phyloP scores from a whole-genome alignment of 2,888 invertebrate genomes.

The Brachylomia viminalis region DNA sequence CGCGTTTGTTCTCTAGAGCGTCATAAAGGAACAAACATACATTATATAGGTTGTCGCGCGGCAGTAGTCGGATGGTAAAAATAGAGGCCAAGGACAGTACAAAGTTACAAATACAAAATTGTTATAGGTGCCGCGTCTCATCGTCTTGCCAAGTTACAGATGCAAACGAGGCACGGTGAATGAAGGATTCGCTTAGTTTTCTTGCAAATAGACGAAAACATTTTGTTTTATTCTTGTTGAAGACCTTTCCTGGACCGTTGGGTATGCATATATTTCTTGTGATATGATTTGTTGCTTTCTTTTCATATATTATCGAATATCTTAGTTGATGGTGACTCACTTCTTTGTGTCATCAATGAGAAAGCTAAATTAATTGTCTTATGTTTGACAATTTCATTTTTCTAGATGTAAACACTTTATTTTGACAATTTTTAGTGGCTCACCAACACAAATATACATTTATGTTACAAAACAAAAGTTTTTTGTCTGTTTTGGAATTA shows the following conservation, averaged over 20 bases:
- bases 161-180: conserved; percentile 73
- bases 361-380: conserved; percentile 18
- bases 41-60: no score
- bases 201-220: conserved; percentile 79
- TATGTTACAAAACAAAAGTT: no score
- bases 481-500: neutral
- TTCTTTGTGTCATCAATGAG: conserved; percentile 56
- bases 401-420: conserved; percentile 1
- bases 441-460: neutral
- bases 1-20: no score
- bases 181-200: conserved; percentile 79
- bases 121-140: neutral
- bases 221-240: conserved; percentile 78
- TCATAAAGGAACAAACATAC: no score
- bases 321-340: conserved; percentile 56
- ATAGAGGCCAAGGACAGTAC: no score
- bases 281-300: conserved; percentile 76
- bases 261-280: conserved; percentile 70
- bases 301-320: conserved; percentile 58
- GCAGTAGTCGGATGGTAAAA: no score
- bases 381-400: conserved; percentile 33
- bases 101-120: neutral
- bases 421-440: neutral
- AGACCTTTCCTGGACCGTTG: conserved; percentile 75
- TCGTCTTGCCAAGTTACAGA: conserved; percentile 16